Conservation (phyloP, 2,113 vertebrate species). For the Plectropomus leopardus region DNA sequence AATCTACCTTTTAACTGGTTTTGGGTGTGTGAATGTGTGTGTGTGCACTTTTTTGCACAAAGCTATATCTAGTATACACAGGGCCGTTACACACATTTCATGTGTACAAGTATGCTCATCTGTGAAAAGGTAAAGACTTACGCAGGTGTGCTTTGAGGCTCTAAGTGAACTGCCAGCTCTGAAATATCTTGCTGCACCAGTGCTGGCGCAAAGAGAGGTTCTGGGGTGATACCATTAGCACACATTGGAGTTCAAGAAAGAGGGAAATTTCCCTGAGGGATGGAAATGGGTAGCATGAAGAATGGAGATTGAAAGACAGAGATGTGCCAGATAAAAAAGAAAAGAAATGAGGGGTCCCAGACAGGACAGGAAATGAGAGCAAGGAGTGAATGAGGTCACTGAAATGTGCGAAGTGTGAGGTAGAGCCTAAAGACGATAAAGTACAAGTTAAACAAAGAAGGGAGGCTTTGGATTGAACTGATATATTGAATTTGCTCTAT, state of each 20-base stretch:
- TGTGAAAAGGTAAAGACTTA: conserved; percentile 4
- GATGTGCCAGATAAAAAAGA: conserved; percentile 22
- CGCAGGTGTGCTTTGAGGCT: conserved; percentile 10
- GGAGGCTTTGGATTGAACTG: conserved; percentile 33
- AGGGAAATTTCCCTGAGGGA: background rate
- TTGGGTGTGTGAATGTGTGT: background rate
- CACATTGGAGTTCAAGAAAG: conserved; percentile 4
- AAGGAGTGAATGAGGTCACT: conserved; percentile 12
- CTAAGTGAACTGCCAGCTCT: background rate
- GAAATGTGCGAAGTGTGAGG: background rate
- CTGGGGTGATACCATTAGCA: background rate
- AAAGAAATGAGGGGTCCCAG: conserved; percentile 5
- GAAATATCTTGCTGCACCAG: background rate
- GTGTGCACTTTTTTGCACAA: background rate
- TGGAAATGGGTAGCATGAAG: background rate
- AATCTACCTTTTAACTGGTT: conserved; percentile 24
- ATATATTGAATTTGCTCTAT: conserved; percentile 32
- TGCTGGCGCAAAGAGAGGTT: background rate
- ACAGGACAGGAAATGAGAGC: conserved; percentile 16
- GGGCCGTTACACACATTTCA: too few relatives aligned
- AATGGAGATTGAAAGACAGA: conserved; percentile 22
- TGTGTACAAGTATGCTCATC: background rate
- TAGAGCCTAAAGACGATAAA: background rate
- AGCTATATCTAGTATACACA: background rate
- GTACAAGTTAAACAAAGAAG: conserved; percentile 40